Percentiles rank a stretch among this genome's conserved stretches.
Evolutionary conservation across 2,113 vertebrate genomes (phyloP).

Genomic region (Kryptolebias marmoratus): DNA sequence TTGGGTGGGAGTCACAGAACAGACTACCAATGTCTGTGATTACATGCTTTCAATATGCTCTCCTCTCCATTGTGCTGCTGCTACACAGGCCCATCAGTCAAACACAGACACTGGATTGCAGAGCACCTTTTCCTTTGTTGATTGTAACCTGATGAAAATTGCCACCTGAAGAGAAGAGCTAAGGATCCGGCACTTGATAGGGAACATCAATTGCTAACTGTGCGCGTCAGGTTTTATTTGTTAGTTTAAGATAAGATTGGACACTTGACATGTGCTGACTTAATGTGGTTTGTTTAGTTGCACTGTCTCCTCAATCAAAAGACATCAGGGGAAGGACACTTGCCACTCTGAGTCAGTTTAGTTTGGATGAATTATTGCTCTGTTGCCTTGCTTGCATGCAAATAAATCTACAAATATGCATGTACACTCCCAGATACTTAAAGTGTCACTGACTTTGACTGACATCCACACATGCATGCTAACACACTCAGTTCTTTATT

Average conservation of each 20-base stretch:
- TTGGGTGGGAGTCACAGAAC: slow-evolving; percentile 37
- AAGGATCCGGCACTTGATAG: slow-evolving; percentile 9
- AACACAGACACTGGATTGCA: slow-evolving; percentile 33
- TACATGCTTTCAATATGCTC: slow-evolving; percentile 61
- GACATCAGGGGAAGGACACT: slow-evolving; percentile 32
- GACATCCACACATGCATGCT: slow-evolving; percentile 48
- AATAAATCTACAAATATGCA: slow-evolving; percentile 36
- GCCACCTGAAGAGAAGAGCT: slow-evolving; percentile 35
- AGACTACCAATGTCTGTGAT: slow-evolving; percentile 57
- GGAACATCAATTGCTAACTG: slow-evolving; percentile 10
- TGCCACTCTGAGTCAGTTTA: slow-evolving; percentile 40
- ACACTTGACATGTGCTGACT: slow-evolving; percentile 10
- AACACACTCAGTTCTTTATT: slow-evolving; percentile 19
- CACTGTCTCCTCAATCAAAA: slow-evolving; percentile 32
- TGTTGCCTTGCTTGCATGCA: slow-evolving; percentile 16
- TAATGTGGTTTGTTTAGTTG: slow-evolving; percentile 1
- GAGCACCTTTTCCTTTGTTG: slow-evolving; percentile 45
- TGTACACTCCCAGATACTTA: slow-evolving; percentile 21
- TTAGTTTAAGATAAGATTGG: not conserved
- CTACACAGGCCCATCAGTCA: slow-evolving; percentile 46
- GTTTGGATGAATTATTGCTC: slow-evolving; percentile 39
- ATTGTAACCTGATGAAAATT: slow-evolving; percentile 36
- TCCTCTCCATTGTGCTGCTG: slow-evolving; percentile 44
- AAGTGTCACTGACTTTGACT: slow-evolving; percentile 54
- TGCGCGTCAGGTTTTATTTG: not conserved